Evolutionary conservation across 2,888 invertebrate genomes (phyloP), one percentile per base, ranked within the genome.

Genomic region (Heliconius aoede): DNA sequence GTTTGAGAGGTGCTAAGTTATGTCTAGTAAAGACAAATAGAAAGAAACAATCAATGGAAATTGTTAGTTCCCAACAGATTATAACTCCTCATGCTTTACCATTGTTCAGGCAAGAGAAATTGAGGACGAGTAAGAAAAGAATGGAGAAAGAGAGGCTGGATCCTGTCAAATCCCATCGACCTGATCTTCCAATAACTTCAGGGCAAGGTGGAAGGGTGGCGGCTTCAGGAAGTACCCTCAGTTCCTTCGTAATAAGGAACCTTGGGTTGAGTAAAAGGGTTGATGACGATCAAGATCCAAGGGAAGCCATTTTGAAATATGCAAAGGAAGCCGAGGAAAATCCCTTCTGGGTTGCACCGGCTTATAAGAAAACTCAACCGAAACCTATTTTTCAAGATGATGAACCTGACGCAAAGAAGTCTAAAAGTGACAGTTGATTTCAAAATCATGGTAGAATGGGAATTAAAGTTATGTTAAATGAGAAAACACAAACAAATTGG

Each of bases 51-150:
- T 96, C 97, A 7, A 96, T 97, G 0, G 99, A 99, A 90, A 96
- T 98, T 76, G 96, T 99, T 73, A 97, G 98, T 72, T 97, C 97
- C 0, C 97, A 98, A 82, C 98, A 99, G 87, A 98, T 99, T 62
- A 98, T 99, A 15, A 99, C 99, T 0, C 99, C 99, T 0, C 98
- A 99, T 87, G 98, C 99, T 0, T 91, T 99, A 77, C 99, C 99
- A 0, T 94, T 99, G 90, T 99, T 99, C 92, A 95, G 99, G 51
- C 98, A 98, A 87, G 98, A 98, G 80, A 96, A 98, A 82, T 96
- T 98, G 0, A 96, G 98, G 81, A 98, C 98, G 0, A 97, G 97
- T 51, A 96, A 97, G 81, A 98, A 98, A 86, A 97, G 97, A 85
- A 96, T 98, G 95, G 98, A 99, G 86, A 98, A 98, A 83, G 98